phyloP scores from a whole-genome alignment of 2,113 vertebrate species.

The Burhinus oedicnemus region DNA sequence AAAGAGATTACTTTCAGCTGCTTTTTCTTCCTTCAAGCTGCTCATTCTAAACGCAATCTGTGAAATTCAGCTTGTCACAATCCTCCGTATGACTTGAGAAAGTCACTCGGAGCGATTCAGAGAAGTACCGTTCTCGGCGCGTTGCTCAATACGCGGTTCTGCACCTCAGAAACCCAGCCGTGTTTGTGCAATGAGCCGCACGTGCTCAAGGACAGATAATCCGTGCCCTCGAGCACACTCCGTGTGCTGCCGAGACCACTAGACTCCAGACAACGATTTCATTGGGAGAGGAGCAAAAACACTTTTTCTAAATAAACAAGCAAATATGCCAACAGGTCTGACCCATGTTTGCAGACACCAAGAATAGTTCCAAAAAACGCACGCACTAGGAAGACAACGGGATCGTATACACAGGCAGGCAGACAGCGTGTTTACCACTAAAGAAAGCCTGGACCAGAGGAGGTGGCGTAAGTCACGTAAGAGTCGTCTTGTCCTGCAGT shows the following conservation, averaged over 20 bases:
- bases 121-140: not conserved
- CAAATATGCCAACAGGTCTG: not conserved
- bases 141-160: not conserved
- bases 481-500: not conserved
- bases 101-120: fast-evolving
- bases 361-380: not conserved
- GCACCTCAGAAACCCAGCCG: not conserved
- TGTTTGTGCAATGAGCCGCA: not conserved
- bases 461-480: not conserved
- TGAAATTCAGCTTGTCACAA: not conserved
- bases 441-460: not conserved
- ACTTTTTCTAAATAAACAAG: not conserved
- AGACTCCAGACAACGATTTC: not conserved
- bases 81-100: fast-evolving
- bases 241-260: not conserved
- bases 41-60: not conserved
- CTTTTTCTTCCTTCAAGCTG: not conserved
- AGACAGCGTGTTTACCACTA: not conserved
- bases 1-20: not conserved
- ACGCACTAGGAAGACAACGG: not conserved
- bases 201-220: not conserved
- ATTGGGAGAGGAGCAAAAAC: not conserved
- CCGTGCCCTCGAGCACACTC: not conserved
- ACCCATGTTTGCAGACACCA: not conserved
- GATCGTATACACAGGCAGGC: fast-evolving